Evolutionary conservation across 2,888 invertebrate genomes (phyloP), one percentile per base, ranked within the genome.

Genomic region (Melangyna quadrimaculata): DNA sequence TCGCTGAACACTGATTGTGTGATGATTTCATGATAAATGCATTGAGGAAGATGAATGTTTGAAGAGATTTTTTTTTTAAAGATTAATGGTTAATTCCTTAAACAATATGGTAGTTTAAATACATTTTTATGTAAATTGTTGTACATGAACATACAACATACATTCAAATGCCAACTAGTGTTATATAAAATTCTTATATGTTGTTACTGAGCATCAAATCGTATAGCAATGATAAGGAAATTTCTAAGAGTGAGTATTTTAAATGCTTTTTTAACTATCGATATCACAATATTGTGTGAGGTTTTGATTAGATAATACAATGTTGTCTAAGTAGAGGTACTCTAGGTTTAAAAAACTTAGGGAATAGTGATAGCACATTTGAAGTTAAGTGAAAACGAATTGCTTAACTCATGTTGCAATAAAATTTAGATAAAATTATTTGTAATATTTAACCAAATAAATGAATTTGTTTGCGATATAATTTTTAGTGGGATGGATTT

Each of bases 51-150:
- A 78, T 82, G 53, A 67, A 78, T 82, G 43, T 55, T 45, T 55
- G 67, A 7, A n/a, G 51, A 67, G 65, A 67, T 67, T 67, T 48
- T 29, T 8, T 27, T 7, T 37, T 8, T 29, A 6, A 22, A 65
- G 75, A 75, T 53, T 74, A 14, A 74, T 65, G 77, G 72, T 69
- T 61, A 55, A 67, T 77, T 77, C 29, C n/a, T 70, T 63, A 59
- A 63, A 35, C 53, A 29, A 17, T 43, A 43, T 59, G 9, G 35
- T 12, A 14, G 27, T 35, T n/a, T n/a, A n/a, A n/a, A n/a, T n/a
- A n/a, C n/a, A n/a, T n/a, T n/a, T n/a, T n/a, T n/a, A n/a, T n/a
- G n/a, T n/a, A n/a, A n/a, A n/a, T n/a, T n/a, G n/a, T n/a, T n/a
- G n/a, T n/a, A n/a, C n/a, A n/a, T n/a, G n/a, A n/a, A n/a, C n/a